Base-by-base conservation (phyloP, 37 sponge, comb jelly and placozoan genomes). In the Trichoplax adhaerens region DNA sequence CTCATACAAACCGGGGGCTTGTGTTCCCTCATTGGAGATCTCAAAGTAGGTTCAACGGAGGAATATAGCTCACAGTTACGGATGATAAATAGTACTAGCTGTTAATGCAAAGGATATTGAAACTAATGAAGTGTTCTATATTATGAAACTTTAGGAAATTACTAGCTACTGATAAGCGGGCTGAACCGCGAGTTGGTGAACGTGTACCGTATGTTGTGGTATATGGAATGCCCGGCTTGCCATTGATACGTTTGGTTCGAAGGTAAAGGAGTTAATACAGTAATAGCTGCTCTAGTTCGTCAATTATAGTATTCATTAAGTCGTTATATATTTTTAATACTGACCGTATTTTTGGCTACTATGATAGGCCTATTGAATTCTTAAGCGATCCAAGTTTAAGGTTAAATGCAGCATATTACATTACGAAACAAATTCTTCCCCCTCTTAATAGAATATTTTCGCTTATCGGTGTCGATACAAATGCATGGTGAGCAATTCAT, bases 181-280 rank as follows among this genome's bases (percentile, higher is more conserved):
- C 81, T 48, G 90, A 94, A 65, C 95, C 95, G 6, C 52, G 82
- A 53, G 78, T 74, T 54, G 88, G 88, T 49, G 88, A 89, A 77
- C 69, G 95, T 29, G 91, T 94, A 2, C 95, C 91, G 7, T 94
- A 89, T 80, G 85, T 94, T 48, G 72, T 86, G 5, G 81, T 90
- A 62, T 89, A 84, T 71, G 90, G 85, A 1, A 77, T 60, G 10
- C 95, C 91, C 29, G 91, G 91, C 52, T 78, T 76, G 48, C 95
- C 91, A 50, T 75, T 94, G 3, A 90, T 94, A 46, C 81, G 81
- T 29, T 70, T 86, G 0, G 75, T 79, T 1, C 76, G 81, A 56
- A 81, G 81, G 83, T 82, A 49, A 3, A 3, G 5, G 12, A 4
- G 46, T 5, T 10, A 10, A 74, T 10, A 50, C 29, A 53, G 8